Evolutionary conservation across 1,140 invertebrate species (phyloP).

Genomic region (Drosophila willistoni): DNA sequence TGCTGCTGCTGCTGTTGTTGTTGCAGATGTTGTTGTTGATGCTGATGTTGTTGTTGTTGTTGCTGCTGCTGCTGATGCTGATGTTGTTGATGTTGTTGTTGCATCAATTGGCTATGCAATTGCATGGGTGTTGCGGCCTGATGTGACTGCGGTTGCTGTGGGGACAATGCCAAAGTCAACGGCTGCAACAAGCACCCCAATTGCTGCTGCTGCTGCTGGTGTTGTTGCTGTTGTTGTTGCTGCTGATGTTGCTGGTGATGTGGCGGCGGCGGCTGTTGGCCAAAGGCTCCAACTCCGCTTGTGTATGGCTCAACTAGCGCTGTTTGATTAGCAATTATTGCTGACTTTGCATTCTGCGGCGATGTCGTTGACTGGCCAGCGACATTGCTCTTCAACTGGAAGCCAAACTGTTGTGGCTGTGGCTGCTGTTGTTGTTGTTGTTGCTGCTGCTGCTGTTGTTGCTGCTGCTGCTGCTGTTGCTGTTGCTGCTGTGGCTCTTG

Average conservation of each 20-base stretch:
- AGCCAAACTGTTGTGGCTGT: slow-evolving; percentile 70
- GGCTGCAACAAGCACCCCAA: slow-evolving; percentile 63
- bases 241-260: slow-evolving; percentile 72
- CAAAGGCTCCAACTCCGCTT: slow-evolving; percentile 36
- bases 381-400: slow-evolving; percentile 72
- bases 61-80: slow-evolving; percentile 1
- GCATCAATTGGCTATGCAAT: slow-evolving; percentile 77
- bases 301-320: slow-evolving; percentile 57
- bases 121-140: slow-evolving; percentile 60
- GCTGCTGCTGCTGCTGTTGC: slow-evolving; percentile 47
- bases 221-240: slow-evolving; percentile 83
- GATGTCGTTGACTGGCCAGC: slow-evolving; percentile 74
- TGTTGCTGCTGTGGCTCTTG: slow-evolving; percentile 61
- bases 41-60: slow-evolving; percentile 12
- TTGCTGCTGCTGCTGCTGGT: slow-evolving; percentile 64
- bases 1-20: slow-evolving; percentile 71
- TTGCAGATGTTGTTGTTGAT: slow-evolving; percentile 45
- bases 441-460: slow-evolving; percentile 62
- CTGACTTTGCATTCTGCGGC: slow-evolving; percentile 77
- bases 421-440: slow-evolving; percentile 63
- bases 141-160: slow-evolving; percentile 73
- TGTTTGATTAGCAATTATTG: slow-evolving; percentile 83
- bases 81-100: slow-evolving; percentile 55
- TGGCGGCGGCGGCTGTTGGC: slow-evolving; percentile 48
- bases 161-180: slow-evolving; percentile 74